Base-by-base conservation (phyloP, 2,888 invertebrate species). In the Peribatodes rhomboidaria region DNA sequence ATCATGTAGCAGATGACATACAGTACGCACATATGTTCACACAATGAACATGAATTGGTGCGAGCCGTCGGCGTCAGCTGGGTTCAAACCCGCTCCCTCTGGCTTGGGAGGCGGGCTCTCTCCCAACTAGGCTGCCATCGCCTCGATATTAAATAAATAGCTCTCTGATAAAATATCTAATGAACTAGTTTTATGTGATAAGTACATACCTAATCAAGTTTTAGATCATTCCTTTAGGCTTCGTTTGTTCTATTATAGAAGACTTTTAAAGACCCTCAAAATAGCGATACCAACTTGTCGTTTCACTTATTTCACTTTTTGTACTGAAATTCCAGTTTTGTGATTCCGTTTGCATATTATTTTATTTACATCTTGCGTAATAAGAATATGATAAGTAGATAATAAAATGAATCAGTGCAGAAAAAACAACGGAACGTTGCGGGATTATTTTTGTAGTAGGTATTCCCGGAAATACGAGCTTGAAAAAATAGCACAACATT, bases 381-480 rank as follows among this genome's bases (percentile, higher is more conserved):
- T 27, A 27, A 27, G 27, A 6, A 27, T 27, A 27, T 27, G 27
- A 27, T 27, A 27, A 27, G 61, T 56, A 41, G 35, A 62, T 58
- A 37, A 37, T 63, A 47, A 57, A 63, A 63, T 46, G 37, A 55
- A 61, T 56, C 18, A 62, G 46, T 16, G 35, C 27, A n/a, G 57
- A 13, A 61, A n/a, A 31, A 46, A 46, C 27, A 44, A 57, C 10
- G 3, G 1, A 18, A 49, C 33, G 11, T 18, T 31, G 14, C 13
- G 3, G 22, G 14, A 18, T 27, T 57, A 33, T 47, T 49, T 55
- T n/a, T 39, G 14, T 35, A 39, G 18, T 18, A 50, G 52, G 27
- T 47, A 47, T 61, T 61, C 42, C 49, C 33, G 55, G 31, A 7
- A 22, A 33, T 44, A 27, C 39, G 39, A 39, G 10, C 9, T 2